Evolutionary conservation across 2,797 vertebrate species (phyloP), one percentile per base, ranked within the genome.

Genomic region (Chelon auratus): DNA sequence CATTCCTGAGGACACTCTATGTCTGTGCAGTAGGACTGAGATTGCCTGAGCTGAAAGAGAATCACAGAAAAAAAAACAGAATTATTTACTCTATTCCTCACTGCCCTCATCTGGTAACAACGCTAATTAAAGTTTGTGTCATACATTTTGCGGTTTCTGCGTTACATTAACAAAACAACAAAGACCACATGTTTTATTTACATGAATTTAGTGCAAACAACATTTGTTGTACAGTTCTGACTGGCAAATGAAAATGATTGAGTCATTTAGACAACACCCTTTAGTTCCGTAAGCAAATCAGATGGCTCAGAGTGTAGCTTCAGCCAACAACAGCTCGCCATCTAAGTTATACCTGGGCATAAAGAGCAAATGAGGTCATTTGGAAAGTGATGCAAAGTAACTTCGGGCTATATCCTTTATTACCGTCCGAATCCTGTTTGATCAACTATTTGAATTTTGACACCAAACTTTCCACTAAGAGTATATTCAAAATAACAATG

Each of bases 11-110:
- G 93, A 68, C 94, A 95, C 73, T 92, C 93, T 33, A 78, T 93
- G 78, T 95, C 94, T 86, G 93, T 95, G 81, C 94, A 99, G 93
- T 97, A 99, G 2, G 96, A 97, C 92, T 99, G 98, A 74, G 97
- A 97, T 87, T 99, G 97, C 87, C 98, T 95, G 80, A 99, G 94
- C 98, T 99, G 93, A 77, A 93, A 92, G 55, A 87, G 84, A 71
- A 54, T 53, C 54, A 45, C 64, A 74, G 48, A 59, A 61, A 14
- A 67, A 67, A 36, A 20, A 3, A 47, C 5, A 55, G 51, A 26
- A 45, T 57, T 5, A 48, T 56, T 75, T 62, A 54, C 15, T 68
- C 26, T 72, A 20, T 42, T 61, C 26, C 39, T 22, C 36, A 68
- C 60, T 62, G 18, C 11, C 17, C 62, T 66, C 33, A 43, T 36